These are phyloP conservation scores for Zosterops borbonicus DNA, from an alignment of 2,113 vertebrate species.

Conservation along the genomic window DNA sequence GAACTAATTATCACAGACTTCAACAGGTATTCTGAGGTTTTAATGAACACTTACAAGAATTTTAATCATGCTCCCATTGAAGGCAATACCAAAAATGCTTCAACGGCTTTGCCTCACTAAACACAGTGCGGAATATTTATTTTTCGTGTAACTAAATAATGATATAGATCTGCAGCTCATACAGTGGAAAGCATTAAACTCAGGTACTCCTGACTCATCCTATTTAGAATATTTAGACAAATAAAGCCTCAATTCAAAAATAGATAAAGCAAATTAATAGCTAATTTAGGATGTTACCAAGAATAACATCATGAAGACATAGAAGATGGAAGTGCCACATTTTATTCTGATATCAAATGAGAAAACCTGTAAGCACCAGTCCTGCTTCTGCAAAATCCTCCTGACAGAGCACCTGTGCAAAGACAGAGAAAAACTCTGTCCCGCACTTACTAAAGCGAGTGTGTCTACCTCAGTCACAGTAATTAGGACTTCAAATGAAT, in stretches of 20 bases:
- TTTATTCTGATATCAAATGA: background rate
- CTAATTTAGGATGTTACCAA: background rate
- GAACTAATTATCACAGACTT: constrained; percentile 30
- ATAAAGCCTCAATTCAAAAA: background rate
- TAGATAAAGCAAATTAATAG: background rate
- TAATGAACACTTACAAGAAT: background rate
- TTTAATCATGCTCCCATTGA: background rate
- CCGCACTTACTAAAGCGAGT: background rate
- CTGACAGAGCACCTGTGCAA: background rate
- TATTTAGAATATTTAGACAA: constrained; percentile 6
- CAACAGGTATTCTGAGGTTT: constrained; percentile 35
- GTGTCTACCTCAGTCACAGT: background rate
- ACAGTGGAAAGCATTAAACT: background rate
- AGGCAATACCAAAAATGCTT: background rate
- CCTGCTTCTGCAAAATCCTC: background rate
- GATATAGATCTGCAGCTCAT: background rate
- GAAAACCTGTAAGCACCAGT: background rate
- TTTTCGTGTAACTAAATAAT: constrained; percentile 1
- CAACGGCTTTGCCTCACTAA: background rate
- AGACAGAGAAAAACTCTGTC: background rate
- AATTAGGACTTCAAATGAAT: background rate
- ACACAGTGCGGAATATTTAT: background rate
- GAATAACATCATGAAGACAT: background rate
- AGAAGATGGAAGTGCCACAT: background rate
- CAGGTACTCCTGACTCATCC: background rate